These are phyloP conservation scores for Lerema accius DNA, from an alignment of 1,140 invertebrate genomes.

Conservation along the genomic window DNA sequence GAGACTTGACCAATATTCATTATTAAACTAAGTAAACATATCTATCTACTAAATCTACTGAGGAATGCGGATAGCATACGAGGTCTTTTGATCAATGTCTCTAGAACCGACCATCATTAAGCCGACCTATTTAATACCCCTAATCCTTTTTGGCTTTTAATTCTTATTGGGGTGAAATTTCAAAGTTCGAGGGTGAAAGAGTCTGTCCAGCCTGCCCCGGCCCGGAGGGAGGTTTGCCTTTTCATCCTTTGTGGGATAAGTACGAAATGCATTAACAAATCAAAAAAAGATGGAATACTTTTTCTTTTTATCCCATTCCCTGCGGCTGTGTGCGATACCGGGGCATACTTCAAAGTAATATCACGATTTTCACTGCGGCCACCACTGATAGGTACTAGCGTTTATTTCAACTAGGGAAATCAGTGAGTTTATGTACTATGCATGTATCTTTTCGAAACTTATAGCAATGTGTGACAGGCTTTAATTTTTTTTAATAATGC, in stretches of 20 bases:
- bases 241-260: background rate
- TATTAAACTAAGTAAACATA: too few species aligned
- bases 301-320: background rate
- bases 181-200: background rate
- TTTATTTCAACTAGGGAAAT: too few species aligned
- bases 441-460: too few species aligned
- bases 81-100: background rate
- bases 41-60: too few species aligned
- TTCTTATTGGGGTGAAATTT: background rate
- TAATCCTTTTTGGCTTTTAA: background rate
- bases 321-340: background rate
- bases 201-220: background rate
- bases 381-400: too few species aligned
- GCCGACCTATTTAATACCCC: background rate
- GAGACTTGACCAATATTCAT: too few species aligned
- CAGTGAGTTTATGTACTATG: too few species aligned
- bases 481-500: too few species aligned
- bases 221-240: background rate
- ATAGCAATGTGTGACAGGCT: too few species aligned
- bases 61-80: too few species aligned
- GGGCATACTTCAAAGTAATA: background rate
- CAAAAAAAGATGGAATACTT: background rate
- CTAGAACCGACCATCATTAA: background rate
- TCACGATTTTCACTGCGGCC: too few species aligned
- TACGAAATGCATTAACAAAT: conserved; percentile 1